phyloP scores from a whole-genome alignment of 2,797 vertebrate species.

The Gambelia wislizenii region DNA sequence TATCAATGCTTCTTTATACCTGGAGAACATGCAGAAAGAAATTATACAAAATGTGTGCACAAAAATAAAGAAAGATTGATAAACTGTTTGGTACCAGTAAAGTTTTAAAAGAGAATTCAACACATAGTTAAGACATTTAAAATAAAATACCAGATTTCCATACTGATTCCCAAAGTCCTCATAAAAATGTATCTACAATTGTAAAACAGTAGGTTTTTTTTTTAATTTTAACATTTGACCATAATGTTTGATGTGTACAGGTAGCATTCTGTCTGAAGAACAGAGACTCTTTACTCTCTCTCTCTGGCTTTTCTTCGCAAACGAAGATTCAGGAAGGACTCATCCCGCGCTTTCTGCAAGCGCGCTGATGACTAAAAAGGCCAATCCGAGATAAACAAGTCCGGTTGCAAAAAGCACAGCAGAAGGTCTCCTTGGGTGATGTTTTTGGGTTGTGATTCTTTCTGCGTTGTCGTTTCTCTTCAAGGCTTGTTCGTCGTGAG shows the following conservation, averaged over 20 bases:
- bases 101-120: background rate
- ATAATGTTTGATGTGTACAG: background rate
- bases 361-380: too few relatives aligned
- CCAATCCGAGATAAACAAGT: too few relatives aligned
- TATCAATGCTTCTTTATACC: background rate
- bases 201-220: background rate
- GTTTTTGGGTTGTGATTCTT: too few relatives aligned
- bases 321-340: too few relatives aligned
- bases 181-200: background rate
- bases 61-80: background rate
- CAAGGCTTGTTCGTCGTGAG: too few relatives aligned
- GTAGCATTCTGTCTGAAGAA: background rate
- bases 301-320: too few relatives aligned
- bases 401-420: too few relatives aligned
- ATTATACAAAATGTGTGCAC: background rate
- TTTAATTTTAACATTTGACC: background rate
- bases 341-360: too few relatives aligned
- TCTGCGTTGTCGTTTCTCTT: too few relatives aligned
- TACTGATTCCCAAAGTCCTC: background rate
- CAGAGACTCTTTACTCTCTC: too few relatives aligned
- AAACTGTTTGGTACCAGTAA: background rate
- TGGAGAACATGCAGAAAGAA: background rate
- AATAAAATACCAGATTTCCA: background rate
- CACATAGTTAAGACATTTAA: constrained; percentile 5
- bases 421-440: too few relatives aligned